Base-by-base conservation (phyloP, 2,888 invertebrate species). In the Acutogordius australiensis region DNA sequence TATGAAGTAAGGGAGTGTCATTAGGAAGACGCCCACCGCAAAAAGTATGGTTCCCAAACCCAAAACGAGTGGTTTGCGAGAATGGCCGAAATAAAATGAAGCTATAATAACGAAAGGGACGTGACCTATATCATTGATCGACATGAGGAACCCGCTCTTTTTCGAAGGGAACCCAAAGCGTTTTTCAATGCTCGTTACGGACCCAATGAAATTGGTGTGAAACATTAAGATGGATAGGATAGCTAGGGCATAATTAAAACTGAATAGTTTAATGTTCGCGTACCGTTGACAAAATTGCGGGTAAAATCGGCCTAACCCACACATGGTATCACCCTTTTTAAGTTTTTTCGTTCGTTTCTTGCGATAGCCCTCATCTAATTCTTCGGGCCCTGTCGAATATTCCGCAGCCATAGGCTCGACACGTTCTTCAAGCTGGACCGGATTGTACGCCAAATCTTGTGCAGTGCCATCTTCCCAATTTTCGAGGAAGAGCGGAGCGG, bases 81-180 rank as follows among this genome's bases (percentile, higher is more conserved):
- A 51, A 21, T 51, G 8, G 23, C 51, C 51, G 18, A 51, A 23
- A 23, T 51, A 51, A 23, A 51, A 51, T 21, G 51, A 51, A 4
- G 51, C 45, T 30, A 61, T n/a, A 18, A 61, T 44, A 2, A 61
- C 61, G 8, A 60, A 61, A n/a, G 44, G 27, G 45, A 60, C 61
- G 44, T 61, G 61, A 18, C 61, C 61, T 21, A 61, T 27, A 44
- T 61, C 61, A 60, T 61, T 61, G 26, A 61, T 28, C 13, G 45
- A 45, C 29, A 61, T 30, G 27, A 61, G 37, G 2, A 56, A 28
- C 2, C 61, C 61, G 21, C 61, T 61, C 2, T 27, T 26, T 28
- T 18, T 2, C 28, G 51, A 51, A 18, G 61, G 27, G 28, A 61
- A 28, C 21, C 61, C 30, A 56, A 61, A 61, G 21, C 61, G 2